These are phyloP conservation scores for Ceyx cyanopectus DNA, from an alignment of 2,113 vertebrate species.

Conservation along the genomic window DNA sequence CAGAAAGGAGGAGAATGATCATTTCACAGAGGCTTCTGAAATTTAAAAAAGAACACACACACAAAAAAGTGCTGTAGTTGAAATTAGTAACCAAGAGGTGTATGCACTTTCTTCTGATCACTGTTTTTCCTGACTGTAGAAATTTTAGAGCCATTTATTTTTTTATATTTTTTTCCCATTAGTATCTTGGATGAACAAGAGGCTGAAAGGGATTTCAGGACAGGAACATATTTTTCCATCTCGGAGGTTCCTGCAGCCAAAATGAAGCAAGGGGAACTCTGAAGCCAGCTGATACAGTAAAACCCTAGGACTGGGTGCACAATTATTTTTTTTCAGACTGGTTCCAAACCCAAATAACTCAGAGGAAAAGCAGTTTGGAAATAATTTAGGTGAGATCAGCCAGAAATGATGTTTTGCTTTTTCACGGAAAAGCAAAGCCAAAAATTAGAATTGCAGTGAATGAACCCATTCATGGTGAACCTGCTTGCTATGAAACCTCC, in stretches of 20 bases:
- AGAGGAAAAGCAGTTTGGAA: constrained; percentile 45
- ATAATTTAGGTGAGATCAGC: constrained; percentile 3
- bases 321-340: constrained; percentile 5
- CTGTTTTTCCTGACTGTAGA: neutral
- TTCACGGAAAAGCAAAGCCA: neutral
- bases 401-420: constrained; percentile 29
- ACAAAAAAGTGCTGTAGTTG: neutral
- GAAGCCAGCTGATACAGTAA: neutral
- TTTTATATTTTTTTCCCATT: neutral
- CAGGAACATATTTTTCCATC: neutral
- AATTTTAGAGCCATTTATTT: neutral
- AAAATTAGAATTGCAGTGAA: neutral
- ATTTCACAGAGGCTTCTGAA: neutral
- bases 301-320: neutral
- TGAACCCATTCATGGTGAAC: neutral
- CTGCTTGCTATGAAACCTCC: neutral
- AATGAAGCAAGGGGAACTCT: neutral
- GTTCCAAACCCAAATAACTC: constrained; percentile 11
- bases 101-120: neutral
- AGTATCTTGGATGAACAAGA: neutral
- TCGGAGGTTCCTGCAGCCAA: neutral
- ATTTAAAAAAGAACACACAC: neutral
- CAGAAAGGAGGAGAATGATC: neutral
- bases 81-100: neutral
- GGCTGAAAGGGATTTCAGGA: neutral